Evolutionary conservation across 2,888 invertebrate genomes (phyloP).

Genomic region (Scotopteryx bipunctaria): DNA sequence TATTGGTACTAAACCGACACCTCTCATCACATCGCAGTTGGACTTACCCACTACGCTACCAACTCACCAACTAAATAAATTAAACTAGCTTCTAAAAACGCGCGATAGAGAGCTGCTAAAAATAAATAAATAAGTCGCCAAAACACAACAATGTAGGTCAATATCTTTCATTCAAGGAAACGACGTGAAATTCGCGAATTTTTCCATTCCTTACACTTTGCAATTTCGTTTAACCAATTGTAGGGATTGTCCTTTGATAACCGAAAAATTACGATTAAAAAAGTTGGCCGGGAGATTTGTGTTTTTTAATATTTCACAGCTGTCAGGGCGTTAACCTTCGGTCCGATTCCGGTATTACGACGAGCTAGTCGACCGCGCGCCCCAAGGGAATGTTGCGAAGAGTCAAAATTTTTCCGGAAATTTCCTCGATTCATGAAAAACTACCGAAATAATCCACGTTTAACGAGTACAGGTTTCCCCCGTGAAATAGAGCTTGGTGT

Average conservation of each 20-base stretch:
- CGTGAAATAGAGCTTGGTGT: conserved; percentile 44
- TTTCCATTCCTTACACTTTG: neutral
- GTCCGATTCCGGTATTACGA: conserved; percentile 21
- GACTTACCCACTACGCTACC: too few relatives aligned
- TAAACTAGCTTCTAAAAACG: too few relatives aligned
- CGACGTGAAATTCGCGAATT: conserved; percentile 2
- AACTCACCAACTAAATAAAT: too few relatives aligned
- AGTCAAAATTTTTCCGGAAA: conserved; percentile 4
- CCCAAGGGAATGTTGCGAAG: conserved; percentile 8
- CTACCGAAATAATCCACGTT: conserved; percentile 53
- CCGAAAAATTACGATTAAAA: conserved; percentile 27
- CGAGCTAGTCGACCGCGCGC: conserved; percentile 10
- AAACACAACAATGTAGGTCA: conserved; percentile 20
- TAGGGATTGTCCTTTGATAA: conserved; percentile 4
- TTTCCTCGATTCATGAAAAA: conserved; percentile 38
- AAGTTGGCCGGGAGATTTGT: conserved; percentile 28
- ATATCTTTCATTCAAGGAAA: conserved; percentile 25
- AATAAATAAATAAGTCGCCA: conserved; percentile 19
- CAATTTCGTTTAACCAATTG: neutral
- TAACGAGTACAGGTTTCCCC: conserved; percentile 39
- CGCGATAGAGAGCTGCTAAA: conserved; percentile 10
- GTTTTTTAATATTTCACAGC: conserved; percentile 35
- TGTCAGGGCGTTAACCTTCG: conserved; percentile 32
- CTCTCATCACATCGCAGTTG: too few relatives aligned
- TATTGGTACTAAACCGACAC: too few relatives aligned